Base-by-base conservation (phyloP, 1,140 invertebrate genomes). In the Bombus fervidus region DNA sequence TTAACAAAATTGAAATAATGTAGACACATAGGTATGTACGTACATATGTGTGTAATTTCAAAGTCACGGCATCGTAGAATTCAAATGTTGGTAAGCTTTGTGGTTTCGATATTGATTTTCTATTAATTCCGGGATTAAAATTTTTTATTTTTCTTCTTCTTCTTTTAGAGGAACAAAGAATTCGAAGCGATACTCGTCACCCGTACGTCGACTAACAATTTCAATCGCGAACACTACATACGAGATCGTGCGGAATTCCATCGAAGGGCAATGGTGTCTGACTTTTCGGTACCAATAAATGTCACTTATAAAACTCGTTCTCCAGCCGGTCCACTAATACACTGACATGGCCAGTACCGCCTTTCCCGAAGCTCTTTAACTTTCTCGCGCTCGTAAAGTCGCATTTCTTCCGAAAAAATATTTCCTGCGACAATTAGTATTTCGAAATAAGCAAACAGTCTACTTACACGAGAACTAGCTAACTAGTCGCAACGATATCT, bases 251-350 rank as follows among this genome's bases (percentile, higher is more conserved):
- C 28, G 31, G 47, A 78, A 86, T 82, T 77, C 34, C 68, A 79
- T 57, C 64, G 71, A 86, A 90, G 86, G 80, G 66, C 43, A 66
- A 43, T 43, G n/a, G 25, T 74, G n/a, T 68, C 53, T 68, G 75
- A 86, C 22, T 43, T 89, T 74, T 76, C 76, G 79, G 75, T 75
- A 72, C 62, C 75, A 82, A 85, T 90, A 89, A 90, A 89, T 82
- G 82, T 76, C 78, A 79, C 59, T 53, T 85, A 78, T 82, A 85
- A 91, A 91, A 88, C 90, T 79, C 74, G 86, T 91, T 91, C 78
- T 72, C 39, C 57, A 47, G 81, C 77, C 85, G 92, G 84, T 91
- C 91, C 84, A 92, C 91, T 93, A 92, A 93, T 91, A 93, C 86
- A 93, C 88, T 92, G 87, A 85, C 85, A 73, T 59, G n/a, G 62